A percentile compares a stretch with the other conserved stretches of the same genome.
Evolutionary conservation across 2,888 invertebrate species (phyloP).

Genomic region (Oscheius myriophilus): DNA sequence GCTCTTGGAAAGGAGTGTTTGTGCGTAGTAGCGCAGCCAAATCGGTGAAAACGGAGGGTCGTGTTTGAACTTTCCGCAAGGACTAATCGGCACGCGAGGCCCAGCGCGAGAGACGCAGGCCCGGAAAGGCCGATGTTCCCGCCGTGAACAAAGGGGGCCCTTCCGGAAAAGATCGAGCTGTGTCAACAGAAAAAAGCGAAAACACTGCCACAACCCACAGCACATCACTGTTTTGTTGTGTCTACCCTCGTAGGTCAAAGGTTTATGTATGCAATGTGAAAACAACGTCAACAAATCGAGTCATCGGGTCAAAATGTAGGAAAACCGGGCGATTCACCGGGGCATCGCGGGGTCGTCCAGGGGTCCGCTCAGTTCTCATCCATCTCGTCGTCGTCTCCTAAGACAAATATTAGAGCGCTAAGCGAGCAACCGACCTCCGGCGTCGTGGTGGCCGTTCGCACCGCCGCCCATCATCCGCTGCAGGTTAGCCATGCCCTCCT

Average conservation of each 20-base stretch:
- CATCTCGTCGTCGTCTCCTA: not conserved
- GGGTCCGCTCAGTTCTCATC: not conserved
- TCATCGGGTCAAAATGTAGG: not conserved
- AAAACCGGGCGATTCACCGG: not conserved
- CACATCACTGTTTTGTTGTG: not conserved
- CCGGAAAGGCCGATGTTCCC: not conserved
- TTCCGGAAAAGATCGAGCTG: conserved; percentile 19
- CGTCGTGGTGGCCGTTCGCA: not conserved
- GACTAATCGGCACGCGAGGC: conserved; percentile 16
- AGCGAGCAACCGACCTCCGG: not conserved
- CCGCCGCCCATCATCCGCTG: conserved; percentile 56
- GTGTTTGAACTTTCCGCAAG: conserved; percentile 24
- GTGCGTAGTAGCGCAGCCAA: too few relatives aligned
- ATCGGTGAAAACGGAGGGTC: not conserved
- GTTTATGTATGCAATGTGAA: not conserved
- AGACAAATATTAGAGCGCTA: conserved; percentile 1
- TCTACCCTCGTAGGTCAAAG: not conserved
- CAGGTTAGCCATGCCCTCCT: conserved; percentile 62
- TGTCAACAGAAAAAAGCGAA: conserved; percentile 11
- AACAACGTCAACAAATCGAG: not conserved
- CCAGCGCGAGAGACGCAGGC: conserved; percentile 1
- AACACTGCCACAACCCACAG: not conserved
- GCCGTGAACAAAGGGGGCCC: not conserved
- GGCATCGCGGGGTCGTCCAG: not conserved
- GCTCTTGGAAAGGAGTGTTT: too few relatives aligned